A percentile compares a stretch with the other conserved stretches of the same genome.
phyloP scores from a whole-genome alignment of 2,797 vertebrate genomes.

The Cuniculus paca region DNA sequence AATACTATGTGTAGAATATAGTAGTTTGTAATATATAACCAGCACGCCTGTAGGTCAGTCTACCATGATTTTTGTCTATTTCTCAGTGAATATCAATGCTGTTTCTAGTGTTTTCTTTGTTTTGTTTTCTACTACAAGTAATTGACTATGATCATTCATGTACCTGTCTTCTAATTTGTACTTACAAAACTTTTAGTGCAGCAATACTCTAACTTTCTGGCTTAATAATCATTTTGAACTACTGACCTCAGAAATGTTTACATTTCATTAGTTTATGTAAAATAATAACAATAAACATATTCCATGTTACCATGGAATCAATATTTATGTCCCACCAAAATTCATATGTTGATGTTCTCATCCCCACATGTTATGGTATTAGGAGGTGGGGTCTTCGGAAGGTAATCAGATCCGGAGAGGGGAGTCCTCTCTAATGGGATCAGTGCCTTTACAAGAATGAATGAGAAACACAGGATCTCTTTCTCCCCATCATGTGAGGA shows the following conservation, averaged over 20 bases:
- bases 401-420: background rate
- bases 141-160: background rate
- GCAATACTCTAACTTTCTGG: background rate
- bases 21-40: background rate
- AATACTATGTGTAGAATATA: background rate
- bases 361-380: background rate
- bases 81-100: background rate
- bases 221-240: background rate
- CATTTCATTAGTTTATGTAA: background rate
- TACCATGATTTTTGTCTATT: background rate
- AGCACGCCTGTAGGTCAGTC: background rate
- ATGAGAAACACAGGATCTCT: background rate
- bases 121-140: slow-evolving; percentile 1
- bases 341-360: background rate
- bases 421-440: background rate
- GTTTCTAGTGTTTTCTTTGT: background rate
- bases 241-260: slow-evolving; percentile 5
- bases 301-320: background rate
- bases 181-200: background rate
- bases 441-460: background rate
- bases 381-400: background rate
- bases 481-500: background rate
- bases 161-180: slow-evolving; percentile 23
- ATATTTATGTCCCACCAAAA: background rate
- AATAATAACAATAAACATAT: background rate